A percentile compares a stretch with the other conserved stretches of the same genome.
phyloP scores from a whole-genome alignment of 2,113 vertebrate genomes.

The Uropsilus gracilis region DNA sequence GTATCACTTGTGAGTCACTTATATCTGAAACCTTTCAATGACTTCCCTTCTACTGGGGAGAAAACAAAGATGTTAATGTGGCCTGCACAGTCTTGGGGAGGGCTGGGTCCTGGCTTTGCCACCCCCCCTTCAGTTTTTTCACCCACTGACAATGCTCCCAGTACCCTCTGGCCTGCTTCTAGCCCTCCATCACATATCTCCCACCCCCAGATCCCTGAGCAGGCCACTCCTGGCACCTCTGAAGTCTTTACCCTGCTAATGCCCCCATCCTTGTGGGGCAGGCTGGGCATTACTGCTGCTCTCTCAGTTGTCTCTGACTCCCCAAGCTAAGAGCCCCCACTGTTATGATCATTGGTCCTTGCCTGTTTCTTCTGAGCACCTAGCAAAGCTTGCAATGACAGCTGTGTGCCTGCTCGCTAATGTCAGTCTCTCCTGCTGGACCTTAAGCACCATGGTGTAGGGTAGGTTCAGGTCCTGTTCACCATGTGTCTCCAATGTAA shows the following conservation, averaged over 20 bases:
- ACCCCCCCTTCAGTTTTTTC: too few species aligned
- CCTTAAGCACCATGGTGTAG: not conserved
- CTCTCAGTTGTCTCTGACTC: not conserved
- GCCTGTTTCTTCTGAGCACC: not conserved
- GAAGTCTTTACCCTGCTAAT: not conserved
- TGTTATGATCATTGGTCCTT: not conserved
- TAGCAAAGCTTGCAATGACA: not conserved
- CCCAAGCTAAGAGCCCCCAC: not conserved
- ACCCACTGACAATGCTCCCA: not conserved
- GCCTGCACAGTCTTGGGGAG: not conserved
- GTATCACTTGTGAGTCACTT: too few species aligned
- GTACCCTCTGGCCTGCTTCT: not conserved
- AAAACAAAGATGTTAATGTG: not conserved
- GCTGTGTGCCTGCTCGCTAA: not conserved
- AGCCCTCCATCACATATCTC: too few species aligned
- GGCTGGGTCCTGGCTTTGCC: not conserved
- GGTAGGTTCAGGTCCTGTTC: not conserved
- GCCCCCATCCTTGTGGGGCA: not conserved
- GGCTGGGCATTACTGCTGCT: not conserved
- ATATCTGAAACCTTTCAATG: not conserved
- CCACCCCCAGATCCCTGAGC: not conserved
- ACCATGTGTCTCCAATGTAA: not conserved
- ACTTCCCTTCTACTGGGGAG: not conserved
- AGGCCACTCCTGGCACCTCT: too few species aligned
- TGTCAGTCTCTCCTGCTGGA: not conserved